Conservation (phyloP, 2,113 vertebrate species). For the Murina feae region DNA sequence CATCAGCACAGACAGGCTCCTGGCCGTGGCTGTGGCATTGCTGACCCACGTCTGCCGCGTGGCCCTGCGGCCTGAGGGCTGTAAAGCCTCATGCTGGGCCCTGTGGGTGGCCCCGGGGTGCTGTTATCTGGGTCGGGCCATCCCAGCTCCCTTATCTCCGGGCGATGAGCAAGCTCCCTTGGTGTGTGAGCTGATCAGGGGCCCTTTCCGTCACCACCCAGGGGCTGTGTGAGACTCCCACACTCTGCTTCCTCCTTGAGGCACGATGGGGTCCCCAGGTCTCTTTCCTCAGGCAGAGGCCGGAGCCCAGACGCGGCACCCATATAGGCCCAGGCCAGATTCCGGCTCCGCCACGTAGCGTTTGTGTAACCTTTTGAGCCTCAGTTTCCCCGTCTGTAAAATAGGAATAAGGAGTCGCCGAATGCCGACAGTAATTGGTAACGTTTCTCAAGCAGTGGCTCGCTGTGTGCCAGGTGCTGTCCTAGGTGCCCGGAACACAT, state of each 20-base stretch:
- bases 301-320: not conserved
- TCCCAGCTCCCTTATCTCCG: conserved; percentile 14
- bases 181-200: not conserved
- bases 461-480: not conserved
- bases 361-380: not conserved
- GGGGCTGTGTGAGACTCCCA: not conserved
- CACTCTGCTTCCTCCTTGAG: not conserved
- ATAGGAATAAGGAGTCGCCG: not conserved
- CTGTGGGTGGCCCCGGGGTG: not conserved
- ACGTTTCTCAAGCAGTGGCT: not conserved
- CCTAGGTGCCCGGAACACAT: not conserved
- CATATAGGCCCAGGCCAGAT: not conserved
- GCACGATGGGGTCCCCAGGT: not conserved
- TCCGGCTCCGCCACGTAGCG: not conserved
- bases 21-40: not conserved
- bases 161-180: not conserved
- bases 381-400: not conserved
- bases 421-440: not conserved
- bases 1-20: not conserved
- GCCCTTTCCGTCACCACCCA: not conserved
- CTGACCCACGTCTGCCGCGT: not conserved
- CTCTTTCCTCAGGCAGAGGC: not conserved
- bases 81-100: not conserved
- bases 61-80: not conserved
- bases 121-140: not conserved